phyloP scores from a whole-genome alignment of 1,140 invertebrate genomes.

The Grapholita molesta region DNA sequence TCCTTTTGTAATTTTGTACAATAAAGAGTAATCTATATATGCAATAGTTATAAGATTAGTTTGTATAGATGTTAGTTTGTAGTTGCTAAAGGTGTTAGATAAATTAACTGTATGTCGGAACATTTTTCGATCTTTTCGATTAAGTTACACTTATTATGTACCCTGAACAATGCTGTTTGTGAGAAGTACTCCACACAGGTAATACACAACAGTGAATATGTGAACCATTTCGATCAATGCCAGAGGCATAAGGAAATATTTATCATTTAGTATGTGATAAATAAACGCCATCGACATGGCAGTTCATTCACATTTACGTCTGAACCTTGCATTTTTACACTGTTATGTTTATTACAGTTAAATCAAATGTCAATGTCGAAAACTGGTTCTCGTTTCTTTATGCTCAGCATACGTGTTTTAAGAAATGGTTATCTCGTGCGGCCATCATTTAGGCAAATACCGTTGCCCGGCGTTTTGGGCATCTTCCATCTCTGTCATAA shows the following conservation, averaged over 20 bases:
- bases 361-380: constrained; percentile 1
- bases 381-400: neutral
- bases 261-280: neutral
- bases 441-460: constrained; percentile 1
- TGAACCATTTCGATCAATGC: too few relatives aligned
- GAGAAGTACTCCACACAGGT: too few relatives aligned
- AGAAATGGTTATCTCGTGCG: neutral
- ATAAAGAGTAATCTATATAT: too few relatives aligned
- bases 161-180: too few relatives aligned
- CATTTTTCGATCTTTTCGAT: too few relatives aligned
- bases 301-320: neutral
- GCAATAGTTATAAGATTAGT: too few relatives aligned
- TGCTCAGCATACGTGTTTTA: neutral
- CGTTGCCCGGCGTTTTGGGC: constrained; percentile 9
- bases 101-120: too few relatives aligned
- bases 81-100: too few relatives aligned
- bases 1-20: too few relatives aligned
- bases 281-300: neutral
- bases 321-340: neutral
- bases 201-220: too few relatives aligned
- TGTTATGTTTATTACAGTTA: neutral
- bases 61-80: too few relatives aligned
- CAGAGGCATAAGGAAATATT: neutral
- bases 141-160: too few relatives aligned
- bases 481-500: constrained; percentile 15